These are phyloP conservation scores for Tapera naevia DNA, from an alignment of 2,797 vertebrate genomes.

Conservation along the genomic window DNA sequence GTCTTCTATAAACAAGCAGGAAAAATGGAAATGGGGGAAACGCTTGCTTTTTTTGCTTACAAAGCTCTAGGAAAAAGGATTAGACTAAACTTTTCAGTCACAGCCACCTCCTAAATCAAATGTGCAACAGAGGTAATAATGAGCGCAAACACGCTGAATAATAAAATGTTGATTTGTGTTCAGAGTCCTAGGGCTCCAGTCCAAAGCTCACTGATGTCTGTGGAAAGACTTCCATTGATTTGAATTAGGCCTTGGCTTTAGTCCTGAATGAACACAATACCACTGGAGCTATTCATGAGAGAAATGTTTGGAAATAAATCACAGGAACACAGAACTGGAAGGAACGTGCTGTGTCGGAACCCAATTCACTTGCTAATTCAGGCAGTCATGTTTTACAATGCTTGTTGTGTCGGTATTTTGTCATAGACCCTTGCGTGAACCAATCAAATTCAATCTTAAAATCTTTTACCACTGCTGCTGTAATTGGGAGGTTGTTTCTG, in stretches of 20 bases:
- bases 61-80: constrained; percentile 38
- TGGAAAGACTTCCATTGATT: constrained; percentile 34
- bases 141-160: constrained; percentile 19
- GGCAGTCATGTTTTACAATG: not conserved
- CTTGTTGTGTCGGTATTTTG: not conserved
- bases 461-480: not conserved
- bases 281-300: constrained; percentile 9
- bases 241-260: constrained; percentile 49
- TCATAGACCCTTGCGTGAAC: not conserved
- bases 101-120: constrained; percentile 35
- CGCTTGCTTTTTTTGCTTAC: constrained; percentile 23
- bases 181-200: constrained; percentile 28
- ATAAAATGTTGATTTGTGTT: constrained; percentile 24
- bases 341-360: constrained; percentile 1
- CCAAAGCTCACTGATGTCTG: constrained; percentile 3
- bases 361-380: constrained; percentile 38
- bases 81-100: constrained; percentile 45
- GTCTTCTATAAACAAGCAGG: not conserved
- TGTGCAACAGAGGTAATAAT: constrained; percentile 36
- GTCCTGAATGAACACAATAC: constrained; percentile 43
- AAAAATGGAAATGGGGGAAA: constrained; percentile 9
- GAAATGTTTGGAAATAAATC: constrained; percentile 53
- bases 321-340: not conserved
- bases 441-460: not conserved
- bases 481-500: not conserved